Evolutionary conservation across 2,797 vertebrate genomes (phyloP).

Genomic region (Clarias platycephalus): DNA sequence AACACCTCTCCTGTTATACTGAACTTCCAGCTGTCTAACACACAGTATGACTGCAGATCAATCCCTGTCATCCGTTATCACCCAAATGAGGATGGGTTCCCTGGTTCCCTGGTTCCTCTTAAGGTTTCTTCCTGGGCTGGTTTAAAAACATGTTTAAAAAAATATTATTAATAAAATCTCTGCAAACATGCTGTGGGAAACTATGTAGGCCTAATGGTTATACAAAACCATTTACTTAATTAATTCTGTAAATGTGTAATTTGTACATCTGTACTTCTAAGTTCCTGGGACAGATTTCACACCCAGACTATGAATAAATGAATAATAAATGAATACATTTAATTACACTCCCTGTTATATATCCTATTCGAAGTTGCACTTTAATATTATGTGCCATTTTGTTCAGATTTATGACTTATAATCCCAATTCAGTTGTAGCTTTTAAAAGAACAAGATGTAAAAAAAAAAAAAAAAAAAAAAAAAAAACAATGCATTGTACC

Average conservation of each 20-base stretch:
- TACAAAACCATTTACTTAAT: background rate
- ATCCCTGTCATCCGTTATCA: too few species aligned
- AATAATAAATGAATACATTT: background rate
- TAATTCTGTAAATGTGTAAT: background rate
- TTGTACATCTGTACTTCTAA: background rate
- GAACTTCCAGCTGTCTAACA: too few species aligned
- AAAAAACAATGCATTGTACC: background rate
- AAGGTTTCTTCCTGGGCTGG: background rate
- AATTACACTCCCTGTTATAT: background rate
- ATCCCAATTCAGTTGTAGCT: background rate
- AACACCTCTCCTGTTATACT: too few species aligned
- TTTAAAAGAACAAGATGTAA: background rate
- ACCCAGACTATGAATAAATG: background rate
- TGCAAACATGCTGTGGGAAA: too few species aligned
- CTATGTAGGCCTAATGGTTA: background rate
- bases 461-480: background rate
- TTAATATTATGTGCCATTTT: background rate
- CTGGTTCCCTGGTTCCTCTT: too few species aligned
- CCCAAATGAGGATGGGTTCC: too few species aligned
- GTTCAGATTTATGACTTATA: background rate
- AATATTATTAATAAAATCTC: too few species aligned
- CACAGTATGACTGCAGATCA: too few species aligned
- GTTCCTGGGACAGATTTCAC: background rate
- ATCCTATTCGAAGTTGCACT: background rate
- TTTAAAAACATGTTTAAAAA: background rate